phyloP scores from a whole-genome alignment of 2,797 vertebrate genomes.

The Cottoperca gobio region DNA sequence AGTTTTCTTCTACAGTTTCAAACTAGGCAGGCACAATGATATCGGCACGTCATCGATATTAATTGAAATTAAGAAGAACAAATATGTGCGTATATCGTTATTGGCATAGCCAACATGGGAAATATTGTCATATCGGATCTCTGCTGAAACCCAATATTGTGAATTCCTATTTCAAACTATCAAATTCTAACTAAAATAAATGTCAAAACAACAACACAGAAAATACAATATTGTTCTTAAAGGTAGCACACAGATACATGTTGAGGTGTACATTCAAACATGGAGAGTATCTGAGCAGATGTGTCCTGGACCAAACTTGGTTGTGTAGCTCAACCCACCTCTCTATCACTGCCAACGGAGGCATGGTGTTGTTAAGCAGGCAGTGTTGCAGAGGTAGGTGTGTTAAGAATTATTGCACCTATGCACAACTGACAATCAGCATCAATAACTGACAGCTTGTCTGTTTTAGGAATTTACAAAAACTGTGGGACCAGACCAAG shows the following conservation, averaged over 20 bases:
- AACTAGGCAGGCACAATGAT: background rate
- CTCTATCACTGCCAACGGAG: background rate
- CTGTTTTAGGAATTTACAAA: background rate
- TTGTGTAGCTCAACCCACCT: background rate
- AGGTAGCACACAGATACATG: too few relatives aligned
- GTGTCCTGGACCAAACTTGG: background rate
- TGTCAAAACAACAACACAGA: background rate
- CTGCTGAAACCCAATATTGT: too few relatives aligned
- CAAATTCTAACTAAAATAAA: background rate
- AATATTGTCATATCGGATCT: too few relatives aligned
- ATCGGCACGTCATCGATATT: too few relatives aligned
- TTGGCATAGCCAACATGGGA: too few relatives aligned
- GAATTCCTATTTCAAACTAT: background rate
- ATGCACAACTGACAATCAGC: background rate
- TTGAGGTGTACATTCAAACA: background rate
- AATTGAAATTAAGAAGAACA: too few relatives aligned
- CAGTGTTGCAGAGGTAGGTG: background rate
- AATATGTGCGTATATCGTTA: too few relatives aligned
- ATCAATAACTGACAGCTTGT: background rate
- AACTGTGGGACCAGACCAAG: background rate
- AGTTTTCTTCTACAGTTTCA: background rate
- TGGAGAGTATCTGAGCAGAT: background rate
- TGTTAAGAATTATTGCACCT: constrained; percentile 21
- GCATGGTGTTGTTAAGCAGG: background rate
- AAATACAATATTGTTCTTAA: background rate